Evolutionary conservation across 2,888 invertebrate species (phyloP), one percentile per base, ranked within the genome.

Genomic region (Diplolepis rosae): DNA sequence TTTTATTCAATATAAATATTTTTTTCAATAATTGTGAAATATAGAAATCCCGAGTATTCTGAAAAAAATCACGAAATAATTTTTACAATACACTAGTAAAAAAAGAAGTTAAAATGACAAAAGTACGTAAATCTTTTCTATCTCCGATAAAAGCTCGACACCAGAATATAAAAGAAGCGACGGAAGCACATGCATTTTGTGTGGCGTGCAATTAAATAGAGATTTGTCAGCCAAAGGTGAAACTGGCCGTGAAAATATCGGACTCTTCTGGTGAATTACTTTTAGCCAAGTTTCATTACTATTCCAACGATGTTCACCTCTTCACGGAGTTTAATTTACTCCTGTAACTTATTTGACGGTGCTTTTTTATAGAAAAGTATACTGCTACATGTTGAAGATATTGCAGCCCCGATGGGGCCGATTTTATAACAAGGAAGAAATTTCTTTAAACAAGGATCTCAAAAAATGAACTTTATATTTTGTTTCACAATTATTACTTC

Each of bases 271-370:
- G 71, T 69, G 72, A 74, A 74, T 77, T 77, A 77, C 74, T 73
- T 71, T 74, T 73, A 73, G 71, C 71, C 71, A 73, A 74, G 74
- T 76, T 72, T 74, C 76, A 76, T 79, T 79, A 74, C 66, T 76
- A 70, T 72, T 69, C 69, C 73, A 67, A 69, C 69, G 73, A 75
- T 72, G 75, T 77, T 77, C 71, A 73, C 70, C 73, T 75, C 73
- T 70, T 77, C 74, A 73, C 61, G 72, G 73, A 69, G 74, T 77
- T 77, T 71, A 74, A 76, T 77, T 76, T 74, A 76, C 76, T 72
- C 68, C 61, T 66, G 69, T 74, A 76, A 76, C 71, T 74, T 76
- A 74, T 73, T 74, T 69, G 39, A 67, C 70, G 61, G 52, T 69
- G 69, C 73, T 65, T 74, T 77, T 73, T 75, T 74, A 67, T 71